Evolutionary conservation across 2,888 invertebrate genomes (phyloP), one percentile per base, ranked within the genome.

Genomic region (Amblyjoppa proteus): DNA sequence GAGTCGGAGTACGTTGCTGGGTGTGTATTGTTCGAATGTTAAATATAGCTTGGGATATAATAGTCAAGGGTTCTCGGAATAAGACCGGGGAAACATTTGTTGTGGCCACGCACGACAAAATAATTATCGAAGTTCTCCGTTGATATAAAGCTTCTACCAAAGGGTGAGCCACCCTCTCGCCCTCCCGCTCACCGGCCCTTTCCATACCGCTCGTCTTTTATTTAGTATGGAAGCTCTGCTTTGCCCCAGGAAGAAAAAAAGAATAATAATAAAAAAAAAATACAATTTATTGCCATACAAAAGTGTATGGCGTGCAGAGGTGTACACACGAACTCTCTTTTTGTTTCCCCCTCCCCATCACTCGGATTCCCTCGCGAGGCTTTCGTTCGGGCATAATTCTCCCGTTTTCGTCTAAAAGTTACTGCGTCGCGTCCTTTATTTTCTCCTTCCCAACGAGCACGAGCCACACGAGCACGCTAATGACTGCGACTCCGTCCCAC

Each of bases 401-500:
- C 70, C 75, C 64, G 58, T 58, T 74, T 41, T 58, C 74, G 58
- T 41, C 58, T 58, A 45, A 74, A 20, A 58, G 68, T 69, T 83
- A 78, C 78, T 58, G 66, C 73, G 69, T 79, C 71, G 76, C 56
- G 66, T 86, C 81, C 75, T 79, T 31, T 74, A 61, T 73, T 56
- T 73, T 61, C 56, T 41, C 53, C 31, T 68, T 78, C 25, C 45
- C 69, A 73, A 66, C 61, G 31, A 64, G 64, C 16, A 28, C 25
- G 31, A 64, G 64, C 64, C 34, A 41, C 51, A 73, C 68, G 75
- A 81, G 70, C 79, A 74, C 80, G 80, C 80, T 87, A 87, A 87
- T 87, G 87, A 87, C 85, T 85, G 77, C 66, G 76, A 80, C 85
- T 68, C 28, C 61, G 58, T 79, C 69, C 58, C 74, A 81, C 81